phyloP scores from a whole-genome alignment of 2,888 invertebrate genomes.

The Pollenia amentaria region DNA sequence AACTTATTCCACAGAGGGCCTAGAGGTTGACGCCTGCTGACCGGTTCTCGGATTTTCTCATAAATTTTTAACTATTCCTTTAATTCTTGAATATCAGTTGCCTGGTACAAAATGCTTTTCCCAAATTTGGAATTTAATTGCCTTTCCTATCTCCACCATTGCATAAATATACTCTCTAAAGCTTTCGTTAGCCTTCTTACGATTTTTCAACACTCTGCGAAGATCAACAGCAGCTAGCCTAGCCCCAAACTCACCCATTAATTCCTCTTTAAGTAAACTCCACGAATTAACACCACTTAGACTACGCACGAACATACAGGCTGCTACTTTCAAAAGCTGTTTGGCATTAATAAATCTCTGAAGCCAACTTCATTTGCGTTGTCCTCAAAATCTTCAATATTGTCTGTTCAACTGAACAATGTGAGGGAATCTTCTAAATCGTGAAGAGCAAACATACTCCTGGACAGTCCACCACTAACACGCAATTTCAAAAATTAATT shows the following conservation, averaged over 20 bases:
- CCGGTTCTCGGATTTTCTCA: slow-evolving; percentile 39
- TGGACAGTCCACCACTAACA: no score
- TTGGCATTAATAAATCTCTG: slow-evolving; percentile 63
- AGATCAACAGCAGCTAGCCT: slow-evolving; percentile 36
- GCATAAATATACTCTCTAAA: slow-evolving; percentile 11
- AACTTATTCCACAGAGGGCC: not conserved
- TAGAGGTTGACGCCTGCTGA: slow-evolving; percentile 2
- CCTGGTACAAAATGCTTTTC: slow-evolving; percentile 52
- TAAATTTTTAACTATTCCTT: slow-evolving; percentile 43
- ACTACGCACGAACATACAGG: slow-evolving; percentile 55
- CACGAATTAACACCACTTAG: slow-evolving; percentile 45
- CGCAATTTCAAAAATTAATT: no score
- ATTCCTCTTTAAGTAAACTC: slow-evolving; percentile 12
- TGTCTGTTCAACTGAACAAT: not conserved
- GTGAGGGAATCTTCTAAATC: no score
- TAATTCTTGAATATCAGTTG: slow-evolving; percentile 18
- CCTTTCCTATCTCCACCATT: not conserved
- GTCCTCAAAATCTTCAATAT: slow-evolving; percentile 23
- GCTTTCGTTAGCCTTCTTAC: slow-evolving; percentile 1
- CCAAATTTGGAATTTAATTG: slow-evolving; percentile 15
- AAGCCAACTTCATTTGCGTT: slow-evolving; percentile 15
- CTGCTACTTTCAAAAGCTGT: slow-evolving; percentile 60
- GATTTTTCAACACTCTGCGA: slow-evolving; percentile 1
- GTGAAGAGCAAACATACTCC: no score
- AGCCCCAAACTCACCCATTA: slow-evolving; percentile 42